Base-by-base conservation (phyloP, 1,140 invertebrate genomes). In the Lepidurus packardi region DNA sequence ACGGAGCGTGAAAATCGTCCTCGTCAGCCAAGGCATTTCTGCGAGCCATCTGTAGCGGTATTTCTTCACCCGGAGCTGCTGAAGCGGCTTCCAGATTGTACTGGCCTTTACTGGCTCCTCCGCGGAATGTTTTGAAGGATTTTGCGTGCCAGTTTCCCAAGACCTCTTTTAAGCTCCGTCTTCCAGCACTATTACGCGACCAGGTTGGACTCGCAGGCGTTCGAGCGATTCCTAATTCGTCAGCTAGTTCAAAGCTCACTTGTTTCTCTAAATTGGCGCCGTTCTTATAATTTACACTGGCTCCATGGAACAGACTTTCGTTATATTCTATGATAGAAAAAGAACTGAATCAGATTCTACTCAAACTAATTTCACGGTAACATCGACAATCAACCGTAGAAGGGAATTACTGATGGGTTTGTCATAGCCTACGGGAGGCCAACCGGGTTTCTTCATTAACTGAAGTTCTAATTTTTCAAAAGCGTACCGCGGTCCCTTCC, bases 401-500 rank as follows among this genome's bases (percentile, higher is more conserved):
- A 34, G 34, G 34, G 34, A 9, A 34, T 45, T 41, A 42, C 43
- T 3, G 4, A 77, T 25, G 43, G 10, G 43, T 44, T 77, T 43
- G 16, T 77, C 75, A 25, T 77, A 45, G 24, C 78, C 78, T 16
- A 78, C 25, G 13, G 43, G 21, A 16, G 78, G 78, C 78, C 78
- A 78, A 34, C 75, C 34, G 1, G 73, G 11, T 44, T 74, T 78
- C 8, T 73, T 24, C 9, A 43, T 75, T 16, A 78, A 34, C 10
- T 78, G 73, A 16, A 42, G 53, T 47, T 78, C 78, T 41, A 78
- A 75, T 74, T 74, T 78, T 53, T 78, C 73, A 75, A 45, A 78
- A 8, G 73, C n/a, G 43, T 78, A 74, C 0, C 78, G 73, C 34
- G 44, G 13, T 3, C 73, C 41, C 11, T 73, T 42, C n/a, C 74